Evolutionary conservation across 2,797 vertebrate genomes (phyloP).

Genomic region (Clarias fuscus): DNA sequence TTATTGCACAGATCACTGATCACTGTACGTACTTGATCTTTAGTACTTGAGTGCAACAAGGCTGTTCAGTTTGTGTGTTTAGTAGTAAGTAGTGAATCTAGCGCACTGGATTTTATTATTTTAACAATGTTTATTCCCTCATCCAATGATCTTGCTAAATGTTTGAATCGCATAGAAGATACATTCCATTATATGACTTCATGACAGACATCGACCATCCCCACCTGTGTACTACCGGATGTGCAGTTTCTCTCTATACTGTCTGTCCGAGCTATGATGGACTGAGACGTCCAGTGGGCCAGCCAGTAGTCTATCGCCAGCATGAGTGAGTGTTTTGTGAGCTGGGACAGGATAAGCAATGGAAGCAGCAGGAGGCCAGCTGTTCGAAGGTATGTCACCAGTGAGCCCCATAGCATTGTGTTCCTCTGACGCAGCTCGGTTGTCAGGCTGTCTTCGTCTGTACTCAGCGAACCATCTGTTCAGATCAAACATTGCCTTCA

Average conservation of each 20-base stretch:
- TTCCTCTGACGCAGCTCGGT: slow-evolving; percentile 87
- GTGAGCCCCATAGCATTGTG: slow-evolving; percentile 92
- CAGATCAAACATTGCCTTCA: slow-evolving; percentile 25
- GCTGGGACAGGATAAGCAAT: slow-evolving; percentile 89
- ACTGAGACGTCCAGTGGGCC: slow-evolving; percentile 86
- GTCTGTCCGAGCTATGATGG: slow-evolving; percentile 71
- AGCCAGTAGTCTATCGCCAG: slow-evolving; percentile 96
- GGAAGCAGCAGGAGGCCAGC: slow-evolving; percentile 85
- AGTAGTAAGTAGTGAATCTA: not conserved
- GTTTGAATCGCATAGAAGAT: not conserved
- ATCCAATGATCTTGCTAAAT: not conserved
- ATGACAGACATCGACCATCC: slow-evolving; percentile 8
- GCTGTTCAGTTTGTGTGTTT: not conserved
- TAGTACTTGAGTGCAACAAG: not conserved
- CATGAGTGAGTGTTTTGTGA: slow-evolving; percentile 93
- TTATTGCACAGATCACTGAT: not conserved
- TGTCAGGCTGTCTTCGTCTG: slow-evolving; percentile 88
- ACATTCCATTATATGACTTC: not conserved
- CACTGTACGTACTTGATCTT: not conserved
- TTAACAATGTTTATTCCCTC: not conserved
- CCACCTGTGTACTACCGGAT: slow-evolving; percentile 70
- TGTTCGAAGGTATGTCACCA: slow-evolving; percentile 87
- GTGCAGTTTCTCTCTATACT: slow-evolving; percentile 77
- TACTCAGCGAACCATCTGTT: slow-evolving; percentile 83
- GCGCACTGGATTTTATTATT: not conserved